Conservation (phyloP, 2,888 invertebrate species). For the Nymphalis c-album region DNA sequence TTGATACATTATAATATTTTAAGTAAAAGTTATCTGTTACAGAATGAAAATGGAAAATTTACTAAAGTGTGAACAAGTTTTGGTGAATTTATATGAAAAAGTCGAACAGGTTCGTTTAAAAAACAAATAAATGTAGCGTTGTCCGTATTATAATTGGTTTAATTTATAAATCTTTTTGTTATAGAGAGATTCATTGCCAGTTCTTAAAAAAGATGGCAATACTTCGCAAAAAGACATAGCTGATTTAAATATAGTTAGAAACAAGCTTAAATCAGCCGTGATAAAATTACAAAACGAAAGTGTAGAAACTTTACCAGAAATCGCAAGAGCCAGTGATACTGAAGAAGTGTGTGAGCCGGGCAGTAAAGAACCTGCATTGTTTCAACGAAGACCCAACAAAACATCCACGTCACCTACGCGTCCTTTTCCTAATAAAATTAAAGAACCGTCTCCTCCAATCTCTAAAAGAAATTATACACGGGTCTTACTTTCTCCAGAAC, state of each 20-base stretch:
- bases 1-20: neutral
- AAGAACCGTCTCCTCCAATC: slow-evolving; percentile 38
- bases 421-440: slow-evolving; percentile 25
- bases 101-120: slow-evolving; percentile 80
- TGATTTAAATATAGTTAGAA: slow-evolving; percentile 59
- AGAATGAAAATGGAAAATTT: slow-evolving; percentile 86
- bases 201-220: slow-evolving; percentile 39
- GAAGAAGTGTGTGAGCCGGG: slow-evolving; percentile 62
- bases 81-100: slow-evolving; percentile 84
- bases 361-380: slow-evolving; percentile 70
- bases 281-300: slow-evolving; percentile 47
- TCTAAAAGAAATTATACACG: slow-evolving; percentile 63
- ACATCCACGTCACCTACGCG: slow-evolving; percentile 40
- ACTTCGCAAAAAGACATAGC: slow-evolving; percentile 41
- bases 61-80: slow-evolving; percentile 85
- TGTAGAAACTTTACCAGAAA: slow-evolving; percentile 65
- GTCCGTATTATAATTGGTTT: neutral
- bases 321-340: slow-evolving; percentile 60
- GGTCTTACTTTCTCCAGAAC: slow-evolving; percentile 69
- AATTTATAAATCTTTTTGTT: slow-evolving; percentile 11
- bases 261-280: slow-evolving; percentile 61
- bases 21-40: slow-evolving; percentile 27
- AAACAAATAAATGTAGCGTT: neutral
- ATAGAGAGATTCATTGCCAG: slow-evolving; percentile 58
- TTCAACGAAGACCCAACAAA: slow-evolving; percentile 68